These are phyloP conservation scores for Pelecanoides urinatrix DNA, from an alignment of 2,113 vertebrate species.

Conservation along the genomic window DNA sequence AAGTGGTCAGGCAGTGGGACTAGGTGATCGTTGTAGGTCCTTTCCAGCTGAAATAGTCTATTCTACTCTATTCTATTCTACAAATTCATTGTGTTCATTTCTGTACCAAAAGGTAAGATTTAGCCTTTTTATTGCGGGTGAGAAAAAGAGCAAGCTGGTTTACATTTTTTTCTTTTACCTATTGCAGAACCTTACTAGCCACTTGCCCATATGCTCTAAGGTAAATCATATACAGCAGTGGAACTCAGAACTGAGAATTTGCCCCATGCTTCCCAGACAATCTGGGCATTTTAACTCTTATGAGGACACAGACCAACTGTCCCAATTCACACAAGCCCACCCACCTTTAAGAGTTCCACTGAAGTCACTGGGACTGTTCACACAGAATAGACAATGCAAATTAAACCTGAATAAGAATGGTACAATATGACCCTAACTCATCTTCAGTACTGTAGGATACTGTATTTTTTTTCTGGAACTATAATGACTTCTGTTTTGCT, in stretches of 20 bases:
- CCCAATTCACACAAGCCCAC: neutral
- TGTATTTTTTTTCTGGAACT: neutral
- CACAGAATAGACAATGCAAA: neutral
- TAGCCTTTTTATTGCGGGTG: neutral
- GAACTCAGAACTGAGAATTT: neutral
- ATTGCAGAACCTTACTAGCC: neutral
- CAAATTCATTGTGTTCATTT: neutral
- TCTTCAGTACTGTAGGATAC: neutral
- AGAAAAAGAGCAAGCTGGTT: neutral
- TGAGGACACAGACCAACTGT: neutral
- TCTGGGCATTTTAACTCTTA: neutral
- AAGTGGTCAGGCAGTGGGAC: neutral
- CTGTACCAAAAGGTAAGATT: neutral
- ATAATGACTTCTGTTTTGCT: neutral
- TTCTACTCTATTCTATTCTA: neutral
- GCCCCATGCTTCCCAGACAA: neutral
- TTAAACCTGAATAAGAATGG: neutral
- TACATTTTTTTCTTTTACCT: neutral
- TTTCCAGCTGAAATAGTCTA: neutral
- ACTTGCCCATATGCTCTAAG: neutral
- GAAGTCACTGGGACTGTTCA: neutral
- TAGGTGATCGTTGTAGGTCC: neutral
- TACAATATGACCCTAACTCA: neutral
- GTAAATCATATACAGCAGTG: neutral
- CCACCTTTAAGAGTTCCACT: neutral